A percentile compares a stretch with the other conserved stretches of the same genome.
phyloP scores from a whole-genome alignment of 2,113 vertebrate genomes.

The Baryphthengus martii region DNA sequence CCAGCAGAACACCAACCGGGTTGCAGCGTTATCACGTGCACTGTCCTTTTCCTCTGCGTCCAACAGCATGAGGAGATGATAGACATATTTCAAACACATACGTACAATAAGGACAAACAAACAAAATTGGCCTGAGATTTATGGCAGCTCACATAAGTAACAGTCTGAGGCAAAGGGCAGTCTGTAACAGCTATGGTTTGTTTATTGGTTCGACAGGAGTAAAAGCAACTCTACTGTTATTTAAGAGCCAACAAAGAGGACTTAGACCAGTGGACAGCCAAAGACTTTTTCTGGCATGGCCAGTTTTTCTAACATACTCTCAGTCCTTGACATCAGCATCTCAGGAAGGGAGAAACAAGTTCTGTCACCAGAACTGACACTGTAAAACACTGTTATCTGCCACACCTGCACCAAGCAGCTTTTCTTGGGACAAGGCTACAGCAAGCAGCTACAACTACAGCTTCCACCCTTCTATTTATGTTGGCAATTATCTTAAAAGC shows the following conservation, averaged over 20 bases:
- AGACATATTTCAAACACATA: not conserved
- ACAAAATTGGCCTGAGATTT: not conserved
- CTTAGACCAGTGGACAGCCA: not conserved
- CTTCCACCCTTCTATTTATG: not conserved
- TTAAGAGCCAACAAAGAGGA: not conserved
- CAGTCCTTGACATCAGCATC: not conserved
- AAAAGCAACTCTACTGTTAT: not conserved
- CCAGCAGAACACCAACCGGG: not conserved
- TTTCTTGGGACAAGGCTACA: not conserved
- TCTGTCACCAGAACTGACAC: not conserved
- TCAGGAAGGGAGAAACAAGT: not conserved
- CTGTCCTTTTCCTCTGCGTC: not conserved
- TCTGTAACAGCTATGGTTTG: not conserved
- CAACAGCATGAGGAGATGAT: not conserved
- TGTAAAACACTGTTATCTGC: not conserved
- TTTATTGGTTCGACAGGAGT: not conserved
- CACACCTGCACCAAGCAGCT: not conserved
- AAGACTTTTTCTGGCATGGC: not conserved
- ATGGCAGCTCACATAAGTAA: not conserved
- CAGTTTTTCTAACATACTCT: not conserved
- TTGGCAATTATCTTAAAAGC: not conserved
- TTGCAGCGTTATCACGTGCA: accelerated
- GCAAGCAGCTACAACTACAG: not conserved
- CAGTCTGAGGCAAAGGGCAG: not conserved
- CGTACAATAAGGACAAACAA: not conserved